These are phyloP conservation scores for Podarcis siculus DNA, from an alignment of 2,797 vertebrate species.

Conservation along the genomic window DNA sequence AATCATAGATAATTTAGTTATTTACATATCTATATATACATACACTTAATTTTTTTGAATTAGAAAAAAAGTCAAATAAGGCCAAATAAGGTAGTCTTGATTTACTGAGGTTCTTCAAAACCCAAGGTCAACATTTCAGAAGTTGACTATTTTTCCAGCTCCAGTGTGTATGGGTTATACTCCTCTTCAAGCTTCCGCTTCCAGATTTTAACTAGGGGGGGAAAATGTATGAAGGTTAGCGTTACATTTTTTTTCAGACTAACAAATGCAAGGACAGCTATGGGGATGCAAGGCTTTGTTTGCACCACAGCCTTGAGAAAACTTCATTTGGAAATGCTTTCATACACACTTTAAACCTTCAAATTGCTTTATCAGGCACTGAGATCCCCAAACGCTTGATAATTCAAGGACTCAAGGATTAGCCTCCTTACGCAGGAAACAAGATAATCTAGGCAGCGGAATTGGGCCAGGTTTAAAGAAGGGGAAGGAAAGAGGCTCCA, in stretches of 20 bases:
- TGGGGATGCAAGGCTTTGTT: background rate
- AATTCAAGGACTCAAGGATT: background rate
- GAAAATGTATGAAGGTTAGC: background rate
- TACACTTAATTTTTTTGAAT: background rate
- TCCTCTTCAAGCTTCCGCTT: slow-evolving; percentile 78
- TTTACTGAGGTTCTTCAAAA: slow-evolving; percentile 67
- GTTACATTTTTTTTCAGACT: background rate
- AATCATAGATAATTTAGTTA: slow-evolving; percentile 32
- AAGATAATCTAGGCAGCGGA: background rate
- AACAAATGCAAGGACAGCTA: background rate
- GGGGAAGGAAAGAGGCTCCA: background rate
- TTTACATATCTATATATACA: slow-evolving; percentile 17
- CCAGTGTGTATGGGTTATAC: slow-evolving; percentile 73
- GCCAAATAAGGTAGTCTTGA: background rate
- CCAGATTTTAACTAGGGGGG: slow-evolving; percentile 79
- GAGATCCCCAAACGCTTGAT: background rate
- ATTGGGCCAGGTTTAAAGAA: background rate
- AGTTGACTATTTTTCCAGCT: slow-evolving; percentile 72
- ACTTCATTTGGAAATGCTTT: background rate
- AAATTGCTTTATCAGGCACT: background rate
- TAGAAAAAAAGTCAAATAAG: slow-evolving; percentile 22
- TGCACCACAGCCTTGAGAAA: background rate
- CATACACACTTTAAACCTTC: background rate
- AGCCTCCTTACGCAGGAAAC: background rate
- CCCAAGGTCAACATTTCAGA: slow-evolving; percentile 70